Evolutionary conservation across 2,113 vertebrate genomes (phyloP), one percentile per base, ranked within the genome.

Genomic region (Condylura cristata): DNA sequence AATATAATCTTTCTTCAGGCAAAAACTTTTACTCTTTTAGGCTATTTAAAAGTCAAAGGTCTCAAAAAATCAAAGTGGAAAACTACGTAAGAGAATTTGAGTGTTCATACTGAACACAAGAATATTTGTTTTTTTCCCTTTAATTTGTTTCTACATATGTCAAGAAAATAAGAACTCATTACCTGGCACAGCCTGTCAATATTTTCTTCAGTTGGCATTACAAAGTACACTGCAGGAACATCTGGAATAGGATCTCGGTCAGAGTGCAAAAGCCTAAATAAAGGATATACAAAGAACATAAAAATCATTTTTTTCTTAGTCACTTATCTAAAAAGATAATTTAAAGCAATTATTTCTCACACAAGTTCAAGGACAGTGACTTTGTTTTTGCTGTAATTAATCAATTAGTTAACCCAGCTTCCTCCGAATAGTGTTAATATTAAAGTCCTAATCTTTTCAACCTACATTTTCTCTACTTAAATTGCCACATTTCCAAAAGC

Each of bases 151-250:
- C 41, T 4, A 75, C 22, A 92, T 89, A 82, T 9, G 18, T 86
- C 26, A 70, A 84, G 3, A 88, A 93, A 74, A 8, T 72, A 26
- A 79, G 18, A 95, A 95, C 24, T 20, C 46, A 32, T 96, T 98
- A 99, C 99, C 99, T 99, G 99, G 95, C 99, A 99, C 97, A 99
- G 99, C 96, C 99, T 98, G 98, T 99, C 99, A 94, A 99, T 99
- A 97, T 99, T 99, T 98, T 99, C 99, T 97, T 99, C 99, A 94
- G 99, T 99, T 96, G 99, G 99, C 99, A 99, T 99, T 79, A 99
- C 97, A 95, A 99, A 99, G 97, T 99, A 99, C 93, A 99, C 95
- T 83, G 99, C 99, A 82, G 99, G 99, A 97, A 99, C 99, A 97
- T 99, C 99, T 95, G 99, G 99, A 98, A 99, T 99, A 28, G 99